Conservation (phyloP, 2,797 vertebrate species). For the Propithecus deckenii region DNA sequence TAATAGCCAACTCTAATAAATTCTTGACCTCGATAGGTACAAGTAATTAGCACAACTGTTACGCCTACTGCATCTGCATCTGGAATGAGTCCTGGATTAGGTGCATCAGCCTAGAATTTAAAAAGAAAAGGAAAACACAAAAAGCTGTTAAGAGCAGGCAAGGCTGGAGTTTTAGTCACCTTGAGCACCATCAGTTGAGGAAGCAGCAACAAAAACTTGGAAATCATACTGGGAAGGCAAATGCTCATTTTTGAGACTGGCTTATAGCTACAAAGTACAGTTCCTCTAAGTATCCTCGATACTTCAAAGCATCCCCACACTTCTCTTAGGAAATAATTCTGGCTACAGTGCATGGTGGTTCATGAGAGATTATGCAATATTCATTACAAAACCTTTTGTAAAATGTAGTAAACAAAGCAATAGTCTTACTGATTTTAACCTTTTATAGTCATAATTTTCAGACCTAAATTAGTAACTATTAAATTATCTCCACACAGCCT, state of each 20-base stretch:
- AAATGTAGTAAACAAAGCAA: neutral
- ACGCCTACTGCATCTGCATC: slow-evolving; percentile 90
- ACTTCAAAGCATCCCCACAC: neutral
- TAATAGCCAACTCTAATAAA: slow-evolving; percentile 91
- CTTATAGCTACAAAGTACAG: neutral
- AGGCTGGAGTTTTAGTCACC: neutral
- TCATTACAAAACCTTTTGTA: neutral
- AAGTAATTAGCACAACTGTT: slow-evolving; percentile 90
- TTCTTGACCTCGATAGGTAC: slow-evolving; percentile 89
- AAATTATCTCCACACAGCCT: neutral
- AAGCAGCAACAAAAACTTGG: neutral
- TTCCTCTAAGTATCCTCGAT: neutral
- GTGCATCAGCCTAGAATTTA: slow-evolving; percentile 86
- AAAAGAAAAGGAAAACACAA: slow-evolving; percentile 66
- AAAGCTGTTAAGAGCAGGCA: slow-evolving; percentile 64
- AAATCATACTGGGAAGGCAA: neutral
- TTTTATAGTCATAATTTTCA: slow-evolving; percentile 45
- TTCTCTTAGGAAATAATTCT: slow-evolving; percentile 27
- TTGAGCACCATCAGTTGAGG: neutral
- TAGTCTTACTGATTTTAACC: neutral
- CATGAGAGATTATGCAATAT: neutral
- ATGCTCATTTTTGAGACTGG: neutral
- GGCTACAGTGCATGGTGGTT: neutral
- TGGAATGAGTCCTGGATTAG: slow-evolving; percentile 89
- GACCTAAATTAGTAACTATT: slow-evolving; percentile 17